Conservation (phyloP, 2,113 vertebrate genomes). For the Nesospiza acunhae region DNA sequence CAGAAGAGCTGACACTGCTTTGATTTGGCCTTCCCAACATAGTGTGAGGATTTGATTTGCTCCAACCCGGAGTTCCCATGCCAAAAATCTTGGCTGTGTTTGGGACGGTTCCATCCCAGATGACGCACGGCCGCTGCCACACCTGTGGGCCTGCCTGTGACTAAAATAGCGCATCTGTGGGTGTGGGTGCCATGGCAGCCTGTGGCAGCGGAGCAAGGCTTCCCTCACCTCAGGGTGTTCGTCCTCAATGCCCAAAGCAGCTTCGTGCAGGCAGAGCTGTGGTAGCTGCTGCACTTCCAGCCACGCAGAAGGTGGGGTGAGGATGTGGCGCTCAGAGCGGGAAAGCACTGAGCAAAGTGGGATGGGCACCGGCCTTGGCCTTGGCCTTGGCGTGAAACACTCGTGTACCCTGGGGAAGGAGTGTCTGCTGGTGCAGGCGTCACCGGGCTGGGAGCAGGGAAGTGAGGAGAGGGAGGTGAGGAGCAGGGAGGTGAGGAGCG, state of each 20-base stretch:
- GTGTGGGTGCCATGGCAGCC: not conserved
- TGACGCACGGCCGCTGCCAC: not conserved
- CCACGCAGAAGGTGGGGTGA: not conserved
- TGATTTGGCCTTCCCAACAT: not conserved
- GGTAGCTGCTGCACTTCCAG: not conserved
- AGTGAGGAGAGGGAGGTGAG: not conserved
- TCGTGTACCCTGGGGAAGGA: not conserved
- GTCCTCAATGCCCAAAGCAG: not conserved
- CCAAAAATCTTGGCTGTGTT: not conserved
- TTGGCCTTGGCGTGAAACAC: rapidly evolving
- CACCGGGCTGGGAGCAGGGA: not conserved
- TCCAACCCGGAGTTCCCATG: not conserved
- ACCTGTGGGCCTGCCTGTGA: not conserved
- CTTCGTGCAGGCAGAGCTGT: not conserved
- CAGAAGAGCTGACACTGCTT: not conserved
- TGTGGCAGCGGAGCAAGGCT: not conserved
- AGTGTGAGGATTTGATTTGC: not conserved
- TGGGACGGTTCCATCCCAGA: not conserved
- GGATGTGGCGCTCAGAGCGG: not conserved
- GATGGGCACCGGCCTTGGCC: not conserved
- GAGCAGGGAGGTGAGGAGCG: not conserved
- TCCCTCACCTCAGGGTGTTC: not conserved
- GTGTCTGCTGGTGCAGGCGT: rapidly evolving
- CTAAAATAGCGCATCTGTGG: not conserved
- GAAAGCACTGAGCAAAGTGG: not conserved